Evolutionary conservation across 2,888 invertebrate genomes (phyloP), one percentile per base, ranked within the genome.

Genomic region (Macaria notata): DNA sequence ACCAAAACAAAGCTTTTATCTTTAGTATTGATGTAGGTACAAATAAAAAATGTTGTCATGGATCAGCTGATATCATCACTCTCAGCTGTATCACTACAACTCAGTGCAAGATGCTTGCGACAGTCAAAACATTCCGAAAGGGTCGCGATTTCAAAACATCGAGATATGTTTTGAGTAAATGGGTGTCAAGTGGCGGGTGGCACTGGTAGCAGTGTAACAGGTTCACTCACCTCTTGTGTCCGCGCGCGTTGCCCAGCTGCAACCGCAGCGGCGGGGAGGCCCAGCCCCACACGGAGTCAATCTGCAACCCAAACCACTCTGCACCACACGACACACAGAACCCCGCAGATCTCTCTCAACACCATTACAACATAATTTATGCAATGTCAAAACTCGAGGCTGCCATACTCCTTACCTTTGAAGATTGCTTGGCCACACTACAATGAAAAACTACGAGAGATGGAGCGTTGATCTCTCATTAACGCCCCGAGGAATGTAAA

Each of bases 281-380:
- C 96, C 96, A 97, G 91, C 96, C 96, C 97, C 97, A 96, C 96
- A 96, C 96, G 92, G 96, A 95, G 95, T 97, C 96, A 96, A 97
- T 97, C 96, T 97, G 92, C 74, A 93, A 93, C 76, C 84, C 77
- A 75, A 69, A 73, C 31, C 45, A 52, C 54, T 38, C 51, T 54
- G n/a, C 71, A 75, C 77, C 65, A 76, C 70, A 67, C 62, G 64
- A 70, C 62, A 70, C 71, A 71, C 71, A 69, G 67, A 69, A 73
- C 72, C 71, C 71, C 68, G 67, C 38, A 38, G 43, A 43, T 43
- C 3, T 38, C 67, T 66, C 70, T 76, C 70, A 73, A 76, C 74
- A 69, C 71, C 75, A 75, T 78, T 76, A 79, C 73, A 72, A 71
- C 70, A 73, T 81, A 83, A 81, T 84, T 78, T 83, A 84, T 84